Evolutionary conservation across 2,113 vertebrate genomes (phyloP), one percentile per base, ranked within the genome.

Genomic region (Sorex araneus): DNA sequence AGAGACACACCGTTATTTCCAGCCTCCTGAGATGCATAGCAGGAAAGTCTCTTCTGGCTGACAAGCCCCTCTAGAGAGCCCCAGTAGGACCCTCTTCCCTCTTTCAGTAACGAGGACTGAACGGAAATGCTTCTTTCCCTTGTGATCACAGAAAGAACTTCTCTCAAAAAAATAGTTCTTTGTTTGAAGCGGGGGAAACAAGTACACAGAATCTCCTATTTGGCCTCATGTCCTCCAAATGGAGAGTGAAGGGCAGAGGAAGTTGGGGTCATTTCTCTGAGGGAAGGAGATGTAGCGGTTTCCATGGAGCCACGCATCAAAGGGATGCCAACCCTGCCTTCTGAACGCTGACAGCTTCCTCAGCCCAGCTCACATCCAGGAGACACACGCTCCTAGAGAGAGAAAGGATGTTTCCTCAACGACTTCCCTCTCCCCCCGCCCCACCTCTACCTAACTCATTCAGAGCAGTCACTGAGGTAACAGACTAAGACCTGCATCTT

Each of bases 401-500:
- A 85, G 79, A 28, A 87, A 91, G 50, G 91, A 71, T 43, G 28
- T 73, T 25, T 87, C 6, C 57, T 60, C 57, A 60, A 8, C 57
- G 8, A 60, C 19, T 60, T 3, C 57, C 57, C 21, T 23, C 57
- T 54, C 4, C 54, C 54, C 54, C 57, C 4, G 5, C 57, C 34
- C 43, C 36, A 27, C 12, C 28, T 60, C 28, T 57, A 64, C 21
- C 54, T 64, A 57, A 60, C 30, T 94, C 50, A 79, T 73, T 92
- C 60, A 43, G 71, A 89, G 83, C 23, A 67, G n/a, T n/a, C 1
- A 16, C 60, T 47, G 36, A 84, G 81, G 69, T 66, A 84, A 70
- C 91, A 95, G 95, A 40, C 85, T 84, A 89, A 96, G 87, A 12
- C 19, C 69, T 76, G 2, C 25, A 34, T 75, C 85, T 93, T 82